Conservation (phyloP, 2,113 vertebrate species). For the Xyliphius kryptos region DNA sequence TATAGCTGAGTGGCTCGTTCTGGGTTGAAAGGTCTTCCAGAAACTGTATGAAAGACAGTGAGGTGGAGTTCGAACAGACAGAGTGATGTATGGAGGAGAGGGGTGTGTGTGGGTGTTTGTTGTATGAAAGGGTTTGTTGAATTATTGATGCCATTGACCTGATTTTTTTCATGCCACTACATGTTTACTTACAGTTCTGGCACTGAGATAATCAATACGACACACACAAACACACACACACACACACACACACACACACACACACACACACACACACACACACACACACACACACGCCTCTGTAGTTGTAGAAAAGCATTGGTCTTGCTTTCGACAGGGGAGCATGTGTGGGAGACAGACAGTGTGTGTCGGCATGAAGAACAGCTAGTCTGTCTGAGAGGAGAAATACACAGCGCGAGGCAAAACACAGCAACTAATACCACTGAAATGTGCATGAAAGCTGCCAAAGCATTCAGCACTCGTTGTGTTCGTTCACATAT, state of each 20-base stretch:
- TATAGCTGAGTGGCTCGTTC: neutral
- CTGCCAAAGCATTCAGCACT: neutral
- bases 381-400: neutral
- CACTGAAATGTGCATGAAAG: constrained; percentile 7
- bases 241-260: neutral
- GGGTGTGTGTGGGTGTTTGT: constrained; percentile 1
- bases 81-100: neutral
- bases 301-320: neutral
- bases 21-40: neutral
- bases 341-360: neutral
- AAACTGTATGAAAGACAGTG: neutral
- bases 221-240: neutral
- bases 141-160: constrained; percentile 15
- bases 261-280: constrained; percentile 3
- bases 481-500: constrained; percentile 4
- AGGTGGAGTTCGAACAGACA: neutral
- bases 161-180: neutral
- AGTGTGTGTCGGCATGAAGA: neutral
- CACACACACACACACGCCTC: neutral
- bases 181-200: constrained; percentile 10
- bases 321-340: too few relatives aligned
- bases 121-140: neutral
- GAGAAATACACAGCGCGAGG: neutral
- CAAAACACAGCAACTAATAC: neutral
- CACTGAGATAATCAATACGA: neutral